Evolutionary conservation across 1,140 invertebrate genomes (phyloP), one percentile per base, ranked within the genome.

Genomic region (Grapholita molesta): DNA sequence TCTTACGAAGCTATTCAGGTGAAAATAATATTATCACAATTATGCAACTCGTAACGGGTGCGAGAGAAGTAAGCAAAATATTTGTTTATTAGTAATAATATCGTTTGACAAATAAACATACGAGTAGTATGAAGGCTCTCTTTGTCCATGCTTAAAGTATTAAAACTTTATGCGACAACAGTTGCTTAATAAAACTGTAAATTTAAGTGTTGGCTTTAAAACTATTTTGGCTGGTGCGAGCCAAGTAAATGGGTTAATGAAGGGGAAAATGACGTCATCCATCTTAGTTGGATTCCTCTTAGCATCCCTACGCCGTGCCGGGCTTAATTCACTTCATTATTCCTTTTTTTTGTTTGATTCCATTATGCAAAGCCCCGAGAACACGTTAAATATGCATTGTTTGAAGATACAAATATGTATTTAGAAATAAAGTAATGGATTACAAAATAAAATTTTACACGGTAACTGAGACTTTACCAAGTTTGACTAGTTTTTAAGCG

Each of bases 211-310:
- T 71, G 61, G 66, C 69, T 73, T 32, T 65, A 69, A 71, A 78
- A 83, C 75, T 85, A 85, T 84, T 84, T 82, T 73, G 75, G 77
- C 70, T 74, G 72, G 72, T 76, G 70, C 33, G 48, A 68, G 73
- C 75, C 74, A 83, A 83, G 77, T 79, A 88, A 90, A 90, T 86
- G 83, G 85, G 85, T 88, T 90, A 90, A 90, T 88, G 84, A 89
- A 86, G 77, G 76, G 79, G 82, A 86, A 89, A 90, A 89, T 90
- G 83, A 88, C 80, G 80, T 88, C 83, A 88, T 90, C 85, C 80
- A 88, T 89, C 85, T 86, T 87, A 87, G 80, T 85, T 88, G 82
- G 79, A 87, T 83, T 85, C 80, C 82, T 82, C 80, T 85, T 81
- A 85, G 84, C 80, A 76, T 81, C 79, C 75, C 68, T 68, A 70